Percentiles rank a stretch among this genome's conserved stretches.
Conservation (phyloP, 37 sponge, comb jelly and placozoan species). For the Bolinopsis microptera region DNA sequence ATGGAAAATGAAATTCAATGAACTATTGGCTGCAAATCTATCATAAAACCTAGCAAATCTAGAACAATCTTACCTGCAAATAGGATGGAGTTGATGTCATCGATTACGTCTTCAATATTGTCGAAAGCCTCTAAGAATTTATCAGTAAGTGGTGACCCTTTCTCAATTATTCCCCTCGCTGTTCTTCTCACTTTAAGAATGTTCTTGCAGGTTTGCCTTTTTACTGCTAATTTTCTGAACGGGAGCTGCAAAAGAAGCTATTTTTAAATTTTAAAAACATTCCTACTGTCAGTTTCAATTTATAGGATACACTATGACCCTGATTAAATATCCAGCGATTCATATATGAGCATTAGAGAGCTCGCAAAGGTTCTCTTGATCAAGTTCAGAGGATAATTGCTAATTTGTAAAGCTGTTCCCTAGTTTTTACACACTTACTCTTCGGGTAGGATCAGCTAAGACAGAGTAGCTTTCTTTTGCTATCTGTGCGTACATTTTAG, state of each 20-base stretch:
- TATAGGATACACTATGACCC: background rate
- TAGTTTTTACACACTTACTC: background rate
- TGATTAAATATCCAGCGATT: no score
- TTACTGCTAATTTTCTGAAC: slow-evolving; percentile 8
- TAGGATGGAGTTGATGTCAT: slow-evolving; percentile 36
- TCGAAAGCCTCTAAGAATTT: slow-evolving; percentile 13
- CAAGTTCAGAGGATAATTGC: no score
- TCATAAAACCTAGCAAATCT: no score
- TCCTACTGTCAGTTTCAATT: background rate
- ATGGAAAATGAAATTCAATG: no score
- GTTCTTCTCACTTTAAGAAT: background rate
- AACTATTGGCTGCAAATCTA: no score
- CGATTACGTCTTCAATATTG: slow-evolving; percentile 31
- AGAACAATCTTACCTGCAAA: no score
- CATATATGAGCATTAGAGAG: no score
- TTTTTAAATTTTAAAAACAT: background rate
- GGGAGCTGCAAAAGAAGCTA: slow-evolving; percentile 18
- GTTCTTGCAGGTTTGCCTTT: background rate
- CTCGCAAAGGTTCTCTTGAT: no score
- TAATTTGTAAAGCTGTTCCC: no score
- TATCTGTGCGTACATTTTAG: slow-evolving; percentile 28
- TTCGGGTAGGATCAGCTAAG: slow-evolving; percentile 29
- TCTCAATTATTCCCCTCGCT: background rate
- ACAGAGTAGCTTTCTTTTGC: slow-evolving; percentile 1
- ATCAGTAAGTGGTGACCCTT: slow-evolving; percentile 15